phyloP scores from a whole-genome alignment of 2,888 invertebrate species.

The Megastigmus dorsalis region DNA sequence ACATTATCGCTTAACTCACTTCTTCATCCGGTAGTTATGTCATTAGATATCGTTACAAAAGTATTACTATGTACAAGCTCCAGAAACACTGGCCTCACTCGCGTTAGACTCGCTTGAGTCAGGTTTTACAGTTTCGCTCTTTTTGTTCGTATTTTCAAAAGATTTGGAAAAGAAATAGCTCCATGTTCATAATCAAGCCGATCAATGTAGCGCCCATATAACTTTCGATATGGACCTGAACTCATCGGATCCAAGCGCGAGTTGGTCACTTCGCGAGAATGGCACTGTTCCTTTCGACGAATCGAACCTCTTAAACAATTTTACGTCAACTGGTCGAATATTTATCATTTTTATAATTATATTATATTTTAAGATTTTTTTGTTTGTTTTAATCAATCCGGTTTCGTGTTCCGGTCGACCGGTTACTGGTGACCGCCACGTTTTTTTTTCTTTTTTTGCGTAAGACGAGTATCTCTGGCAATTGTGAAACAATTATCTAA shows the following conservation, averaged over 20 bases:
- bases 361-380: too few relatives aligned
- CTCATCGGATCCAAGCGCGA: slow-evolving; percentile 53
- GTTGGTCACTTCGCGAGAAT: slow-evolving; percentile 59
- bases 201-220: slow-evolving; percentile 8
- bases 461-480: slow-evolving; percentile 53
- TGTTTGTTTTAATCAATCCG: neutral
- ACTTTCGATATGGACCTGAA: slow-evolving; percentile 29
- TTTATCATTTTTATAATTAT: slow-evolving; percentile 1
- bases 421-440: slow-evolving; percentile 19
- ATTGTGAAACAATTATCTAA: slow-evolving; percentile 55
- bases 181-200: slow-evolving; percentile 9
- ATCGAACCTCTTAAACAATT: slow-evolving; percentile 51
- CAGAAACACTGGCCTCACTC: slow-evolving; percentile 59
- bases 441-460: too few relatives aligned
- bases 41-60: slow-evolving; percentile 63
- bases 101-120: slow-evolving; percentile 55
- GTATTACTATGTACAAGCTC: slow-evolving; percentile 64
- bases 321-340: slow-evolving; percentile 32
- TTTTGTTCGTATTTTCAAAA: slow-evolving; percentile 34
- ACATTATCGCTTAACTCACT: slow-evolving; percentile 36
- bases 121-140: too few relatives aligned
- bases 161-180: slow-evolving; percentile 39
- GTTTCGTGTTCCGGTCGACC: slow-evolving; percentile 22
- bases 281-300: slow-evolving; percentile 61
- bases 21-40: slow-evolving; percentile 50